Percentiles rank a stretch among this genome's conserved stretches.
These are phyloP conservation scores for Luffia ferchaultella DNA, from an alignment of 2,888 invertebrate species.

Conservation along the genomic window DNA sequence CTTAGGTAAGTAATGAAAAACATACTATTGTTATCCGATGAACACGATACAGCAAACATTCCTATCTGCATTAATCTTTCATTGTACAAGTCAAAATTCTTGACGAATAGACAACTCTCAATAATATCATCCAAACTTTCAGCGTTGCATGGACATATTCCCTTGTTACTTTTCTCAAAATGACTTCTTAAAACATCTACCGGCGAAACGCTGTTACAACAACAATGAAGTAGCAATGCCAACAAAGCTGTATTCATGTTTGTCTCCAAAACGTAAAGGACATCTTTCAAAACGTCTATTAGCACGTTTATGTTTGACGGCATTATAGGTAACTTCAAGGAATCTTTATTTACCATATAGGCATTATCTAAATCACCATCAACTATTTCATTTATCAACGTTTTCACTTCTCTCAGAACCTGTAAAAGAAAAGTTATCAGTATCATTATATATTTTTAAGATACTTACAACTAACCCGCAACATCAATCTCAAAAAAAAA, in stretches of 20 bases:
- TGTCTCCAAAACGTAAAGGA: constrained; percentile 70
- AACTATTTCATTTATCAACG: constrained; percentile 45
- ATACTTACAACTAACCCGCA: no score
- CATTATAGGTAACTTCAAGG: constrained; percentile 44
- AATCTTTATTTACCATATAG: constrained; percentile 40
- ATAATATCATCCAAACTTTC: constrained; percentile 24
- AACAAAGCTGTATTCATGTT: constrained; percentile 72
- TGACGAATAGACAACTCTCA: constrained; percentile 60
- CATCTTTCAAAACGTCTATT: constrained; percentile 67
- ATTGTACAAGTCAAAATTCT: constrained; percentile 72
- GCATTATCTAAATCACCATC: constrained; percentile 46
- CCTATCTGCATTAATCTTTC: constrained; percentile 75
- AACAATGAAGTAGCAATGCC: constrained; percentile 56
- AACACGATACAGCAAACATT: constrained; percentile 72
- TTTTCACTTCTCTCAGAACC: constrained; percentile 61
- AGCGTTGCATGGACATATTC: constrained; percentile 26
- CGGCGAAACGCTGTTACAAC: constrained; percentile 33
- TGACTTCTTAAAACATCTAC: constrained; percentile 36
- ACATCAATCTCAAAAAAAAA: no score
- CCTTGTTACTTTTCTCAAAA: constrained; percentile 22
- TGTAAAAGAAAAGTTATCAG: constrained; percentile 26
- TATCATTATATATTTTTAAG: no score
- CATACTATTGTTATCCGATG: constrained; percentile 50
- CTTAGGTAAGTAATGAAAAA: no score
- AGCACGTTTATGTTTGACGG: constrained; percentile 60